Evolutionary conservation across 2,113 vertebrate species (phyloP), one percentile per base, ranked within the genome.

Genomic region (Eptesicus fuscus): DNA sequence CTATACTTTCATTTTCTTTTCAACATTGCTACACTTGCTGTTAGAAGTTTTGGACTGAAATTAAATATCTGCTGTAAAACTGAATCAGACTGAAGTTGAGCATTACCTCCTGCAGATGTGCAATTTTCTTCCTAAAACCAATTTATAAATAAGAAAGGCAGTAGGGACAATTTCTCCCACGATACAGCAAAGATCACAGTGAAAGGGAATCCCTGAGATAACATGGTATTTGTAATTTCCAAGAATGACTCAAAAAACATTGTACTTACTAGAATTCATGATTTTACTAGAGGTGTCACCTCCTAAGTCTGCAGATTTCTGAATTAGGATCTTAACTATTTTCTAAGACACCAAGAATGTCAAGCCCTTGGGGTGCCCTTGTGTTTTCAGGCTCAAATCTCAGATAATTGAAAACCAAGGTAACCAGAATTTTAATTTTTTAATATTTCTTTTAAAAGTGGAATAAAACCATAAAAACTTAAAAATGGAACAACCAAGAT

Each of bases 221-320:
- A 97, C 96, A 83, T 67, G 59, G 63, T 71, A 74, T 83, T 95
- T 96, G 25, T 88, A 93, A 78, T 96, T 85, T 56, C 44, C 70
- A 92, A 93, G 93, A 97, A 84, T 59, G 30, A 3, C 20, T 90
- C 63, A 83, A 22, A n/a, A 95, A 95, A 89, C 77, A 77, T 71
- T 78, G 53, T 32, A 16, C 71, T 96, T 89, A 71, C 30, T 82
- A 28, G 76, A 32, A 96, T 2, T 91, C 30, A 77, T 16, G 13
- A 65, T 86, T 92, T 53, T 22, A 30, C 71, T 84, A 92, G 49
- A 90, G 51, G 70, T 84, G 96, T 92, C 61, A 59, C 59, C 22
- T 4, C 22, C 59, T 67, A 51, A 98, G 96, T 98, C 98, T 93
- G 70, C 42, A 53, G 42, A 44, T 77, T 70, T 76, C 73, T 63